Base-by-base conservation (phyloP, 2,888 invertebrate genomes). In the Homarus gammarus region DNA sequence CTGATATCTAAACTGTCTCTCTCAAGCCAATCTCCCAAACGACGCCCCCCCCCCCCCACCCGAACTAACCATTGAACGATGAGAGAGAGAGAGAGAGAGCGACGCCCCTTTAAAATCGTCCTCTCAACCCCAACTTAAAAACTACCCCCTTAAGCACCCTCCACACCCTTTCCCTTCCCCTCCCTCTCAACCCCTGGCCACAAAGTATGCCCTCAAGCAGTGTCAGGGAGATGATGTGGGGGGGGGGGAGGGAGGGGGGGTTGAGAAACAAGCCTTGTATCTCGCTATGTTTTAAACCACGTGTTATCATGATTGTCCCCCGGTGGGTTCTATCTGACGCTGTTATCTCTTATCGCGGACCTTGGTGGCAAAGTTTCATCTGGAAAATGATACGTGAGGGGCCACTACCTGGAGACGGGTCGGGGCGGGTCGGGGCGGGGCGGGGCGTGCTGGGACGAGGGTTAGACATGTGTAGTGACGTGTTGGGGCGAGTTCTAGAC, bases 281-380 rank as follows among this genome's bases (percentile, higher is more conserved):
- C 70, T 64, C 72, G 8, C 10, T 8, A 38, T 18, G 49, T 33
- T 31, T 82, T 83, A 72, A 83, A 61, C 49, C 33, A 40, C 27
- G 83, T 49, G 70, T 83, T 83, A 83, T 83, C 83, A 72, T 31
- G 27, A 83, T 83, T 49, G 83, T 72, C 72, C 83, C 82, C 27
- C 12, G 22, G 83, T 22, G 83, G 31, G 38, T 27, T 10, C 27
- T 83, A 83, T 83, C 83, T 70, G n/a, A 18, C 49, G 33, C 22
- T 27, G 31, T 78, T 78, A 78, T 77, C 78, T 78, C 78, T 78
- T 78, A 78, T 78, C 78, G n/a, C 31, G 22, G 22, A 12, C 33
- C 22, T 78, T 18, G n/a, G 31, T n/a, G 27, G 51, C 1, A 78
- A 78, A 78, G 49, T 78, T 78, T 56, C 78, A 78, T 78, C 78